Conservation (phyloP, 2,113 vertebrate species). For the Saguinus imperator region DNA sequence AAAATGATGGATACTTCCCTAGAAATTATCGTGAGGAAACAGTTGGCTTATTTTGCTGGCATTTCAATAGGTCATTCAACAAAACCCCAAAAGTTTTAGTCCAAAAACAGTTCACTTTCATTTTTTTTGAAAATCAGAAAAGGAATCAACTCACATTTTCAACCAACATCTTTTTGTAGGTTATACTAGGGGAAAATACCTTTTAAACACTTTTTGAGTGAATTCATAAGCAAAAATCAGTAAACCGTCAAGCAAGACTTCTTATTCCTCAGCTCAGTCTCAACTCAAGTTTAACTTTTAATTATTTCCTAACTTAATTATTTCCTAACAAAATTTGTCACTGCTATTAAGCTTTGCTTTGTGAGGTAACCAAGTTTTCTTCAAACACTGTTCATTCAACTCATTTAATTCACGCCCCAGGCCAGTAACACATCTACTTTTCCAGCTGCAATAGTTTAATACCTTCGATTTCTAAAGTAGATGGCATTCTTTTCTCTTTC, state of each 20-base stretch:
- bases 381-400: conserved; percentile 21
- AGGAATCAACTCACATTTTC: conserved; percentile 39
- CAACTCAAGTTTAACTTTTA: conserved; percentile 8
- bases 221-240: conserved; percentile 12
- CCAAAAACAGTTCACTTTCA: conserved; percentile 37
- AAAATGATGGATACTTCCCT: conserved; percentile 34
- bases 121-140: conserved; percentile 24
- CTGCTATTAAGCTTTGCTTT: neutral
- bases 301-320: neutral
- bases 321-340: neutral
- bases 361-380: neutral
- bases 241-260: neutral
- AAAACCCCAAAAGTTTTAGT: conserved; percentile 58
- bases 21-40: conserved; percentile 59
- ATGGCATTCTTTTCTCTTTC: conserved; percentile 60
- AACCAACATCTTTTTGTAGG: conserved; percentile 36
- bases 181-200: neutral
- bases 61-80: conserved; percentile 58
- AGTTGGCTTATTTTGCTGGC: neutral
- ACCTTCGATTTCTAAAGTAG: conserved; percentile 64
- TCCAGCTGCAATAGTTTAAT: conserved; percentile 61
- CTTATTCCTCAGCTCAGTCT: neutral
- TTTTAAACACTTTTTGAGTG: neutral
- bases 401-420: conserved; percentile 65
- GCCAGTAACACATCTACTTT: conserved; percentile 50